These are phyloP conservation scores for Stenichneumon culpator DNA, from an alignment of 2,888 invertebrate genomes.

Conservation along the genomic window DNA sequence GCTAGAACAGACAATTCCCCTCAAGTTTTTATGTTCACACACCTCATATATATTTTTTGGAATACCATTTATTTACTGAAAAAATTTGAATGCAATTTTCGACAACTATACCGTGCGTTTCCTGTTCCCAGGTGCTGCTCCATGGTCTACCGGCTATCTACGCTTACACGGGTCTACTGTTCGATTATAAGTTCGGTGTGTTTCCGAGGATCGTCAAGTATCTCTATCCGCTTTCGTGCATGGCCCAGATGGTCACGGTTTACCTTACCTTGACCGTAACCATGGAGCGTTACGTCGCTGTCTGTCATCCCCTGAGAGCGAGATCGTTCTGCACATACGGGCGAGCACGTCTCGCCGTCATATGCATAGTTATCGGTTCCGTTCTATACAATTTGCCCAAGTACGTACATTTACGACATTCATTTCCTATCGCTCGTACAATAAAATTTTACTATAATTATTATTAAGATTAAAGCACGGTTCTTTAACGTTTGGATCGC, in stretches of 20 bases:
- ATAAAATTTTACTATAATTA: too few species aligned
- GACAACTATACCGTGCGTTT: conserved; percentile 40
- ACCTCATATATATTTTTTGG: too few species aligned
- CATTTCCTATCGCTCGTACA: too few species aligned
- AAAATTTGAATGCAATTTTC: background rate
- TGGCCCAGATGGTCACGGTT: conserved; percentile 96
- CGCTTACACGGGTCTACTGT: conserved; percentile 92
- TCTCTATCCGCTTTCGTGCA: conserved; percentile 93
- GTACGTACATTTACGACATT: conserved; percentile 71
- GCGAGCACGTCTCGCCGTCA: conserved; percentile 93
- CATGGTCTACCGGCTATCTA: conserved; percentile 95
- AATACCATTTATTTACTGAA: too few species aligned
- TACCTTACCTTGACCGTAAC: conserved; percentile 96
- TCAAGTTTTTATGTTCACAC: too few species aligned
- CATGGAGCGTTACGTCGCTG: conserved; percentile 97
- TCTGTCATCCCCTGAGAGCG: conserved; percentile 95
- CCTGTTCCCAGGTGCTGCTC: conserved; percentile 86
- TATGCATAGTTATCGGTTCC: conserved; percentile 92
- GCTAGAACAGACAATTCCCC: too few species aligned
- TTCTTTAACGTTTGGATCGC: background rate
- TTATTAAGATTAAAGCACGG: background rate
- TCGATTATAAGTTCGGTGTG: conserved; percentile 92
- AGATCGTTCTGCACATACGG: conserved; percentile 96
- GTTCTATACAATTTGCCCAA: conserved; percentile 93
- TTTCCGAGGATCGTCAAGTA: conserved; percentile 93